These are phyloP conservation scores for Scleropages formosus DNA, from an alignment of 2,797 vertebrate genomes.

Conservation along the genomic window DNA sequence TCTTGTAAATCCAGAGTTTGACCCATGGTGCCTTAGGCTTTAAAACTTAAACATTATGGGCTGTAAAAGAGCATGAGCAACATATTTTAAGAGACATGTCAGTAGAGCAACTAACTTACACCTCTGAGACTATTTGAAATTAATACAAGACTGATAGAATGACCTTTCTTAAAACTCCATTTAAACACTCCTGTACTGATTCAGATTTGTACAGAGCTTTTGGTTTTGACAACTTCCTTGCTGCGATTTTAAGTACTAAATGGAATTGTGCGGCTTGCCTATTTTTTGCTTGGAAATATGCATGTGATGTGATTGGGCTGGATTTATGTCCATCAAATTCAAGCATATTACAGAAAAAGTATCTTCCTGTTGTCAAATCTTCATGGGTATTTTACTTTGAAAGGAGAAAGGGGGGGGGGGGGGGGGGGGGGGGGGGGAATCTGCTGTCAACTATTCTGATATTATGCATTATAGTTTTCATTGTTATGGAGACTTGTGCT, in stretches of 20 bases:
- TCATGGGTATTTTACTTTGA: constrained; percentile 56
- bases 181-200: constrained; percentile 20
- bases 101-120: constrained; percentile 45
- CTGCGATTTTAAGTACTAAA: constrained; percentile 19
- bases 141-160: constrained; percentile 31
- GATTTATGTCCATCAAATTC: constrained; percentile 68
- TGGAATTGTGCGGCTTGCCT: constrained; percentile 34
- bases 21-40: constrained; percentile 48
- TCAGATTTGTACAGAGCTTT: constrained; percentile 29
- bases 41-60: constrained; percentile 51
- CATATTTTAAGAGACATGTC: constrained; percentile 34
- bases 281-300: constrained; percentile 40
- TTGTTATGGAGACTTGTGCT: constrained; percentile 70
- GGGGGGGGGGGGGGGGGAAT: constrained; percentile 42
- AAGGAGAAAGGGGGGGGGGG: constrained; percentile 42
- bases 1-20: constrained; percentile 27
- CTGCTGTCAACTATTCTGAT: constrained; percentile 76
- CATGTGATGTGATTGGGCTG: constrained; percentile 63
- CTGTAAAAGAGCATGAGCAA: constrained; percentile 44
- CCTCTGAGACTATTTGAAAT: constrained; percentile 48
- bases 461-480: constrained; percentile 72
- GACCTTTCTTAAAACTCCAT: constrained; percentile 17
- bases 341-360: constrained; percentile 26
- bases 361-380: constrained; percentile 56
- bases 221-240: constrained; percentile 52